Base-by-base conservation (phyloP, 2,797 vertebrate species). In the Anolis apletophallus region DNA sequence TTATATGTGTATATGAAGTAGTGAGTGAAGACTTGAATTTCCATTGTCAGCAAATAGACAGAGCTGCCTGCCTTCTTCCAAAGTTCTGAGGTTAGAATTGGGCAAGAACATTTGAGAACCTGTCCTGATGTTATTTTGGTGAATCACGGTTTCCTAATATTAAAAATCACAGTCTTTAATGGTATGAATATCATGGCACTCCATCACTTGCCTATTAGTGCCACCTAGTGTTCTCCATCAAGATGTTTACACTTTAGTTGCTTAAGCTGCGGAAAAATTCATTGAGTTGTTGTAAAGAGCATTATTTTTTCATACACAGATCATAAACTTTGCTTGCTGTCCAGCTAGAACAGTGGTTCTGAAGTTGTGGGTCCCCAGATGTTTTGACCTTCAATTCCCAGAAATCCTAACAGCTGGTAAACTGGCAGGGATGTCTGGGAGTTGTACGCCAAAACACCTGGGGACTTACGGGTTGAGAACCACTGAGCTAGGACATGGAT, bases 151-250 rank as follows among this genome's bases (percentile, higher is more conserved):
- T 92, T 92, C 90, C 80, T 85, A 90, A 91, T 77, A 91, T 85
- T 85, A 86, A 79, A 59, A 87, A 84, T 88, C 88, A 59, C 71
- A 23, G 68, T 81, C 75, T 57, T 13, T 64, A 46, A 3, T 68
- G 19, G 2, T 29, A 52, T 69, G 17, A 34, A 40, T 81, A 13
- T 9, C 4, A 16, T 16, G 88, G 23, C n/a, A 32, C 26, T 89
- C 95, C 92, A 92, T 80, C 55, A 46, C 17, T 40, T 87, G 94
- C 94, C 13, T 88, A 8, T 90, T 94, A 94, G 93, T 90, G 94
- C 96, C 96, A 95, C 94, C 96, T 96, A 93, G 96, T 87, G 96
- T 82, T 91, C 0, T 0, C 14, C 10, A 0, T 23, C 4, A 74
- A 55, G 61, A 71, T 46, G n/a, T 80, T 90, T 72, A 9, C 32